A percentile compares a stretch with the other conserved stretches of the same genome.
Evolutionary conservation across 2,888 invertebrate species (phyloP).

Genomic region (Microctonus aethiopoides): DNA sequence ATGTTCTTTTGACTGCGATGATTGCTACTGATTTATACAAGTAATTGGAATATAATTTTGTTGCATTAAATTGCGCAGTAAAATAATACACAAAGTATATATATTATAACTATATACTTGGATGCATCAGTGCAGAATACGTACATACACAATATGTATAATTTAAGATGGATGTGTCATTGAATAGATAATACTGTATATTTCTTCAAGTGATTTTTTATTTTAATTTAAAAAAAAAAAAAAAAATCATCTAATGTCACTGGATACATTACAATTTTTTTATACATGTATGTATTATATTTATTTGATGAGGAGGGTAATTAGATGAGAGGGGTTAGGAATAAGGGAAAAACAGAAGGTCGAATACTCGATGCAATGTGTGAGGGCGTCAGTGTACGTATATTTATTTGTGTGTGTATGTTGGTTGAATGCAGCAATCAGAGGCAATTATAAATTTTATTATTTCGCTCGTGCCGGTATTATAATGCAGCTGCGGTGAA

Average conservation of each 20-base stretch:
- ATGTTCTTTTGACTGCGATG: not conserved
- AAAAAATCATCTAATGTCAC: not conserved
- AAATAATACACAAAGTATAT: not conserved
- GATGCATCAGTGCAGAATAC: not conserved
- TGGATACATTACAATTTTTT: not conserved
- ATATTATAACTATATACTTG: not conserved
- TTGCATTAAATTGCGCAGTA: not conserved
- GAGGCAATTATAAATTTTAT: conserved; percentile 58
- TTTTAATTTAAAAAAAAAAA: no score
- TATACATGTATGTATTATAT: no score
- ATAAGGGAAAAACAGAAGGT: not conserved
- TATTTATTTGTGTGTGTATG: conserved; percentile 22
- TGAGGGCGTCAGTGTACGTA: conserved; percentile 35
- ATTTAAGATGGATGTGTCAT: no score
- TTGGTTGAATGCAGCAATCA: conserved; percentile 53
- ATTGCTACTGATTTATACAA: conserved; percentile 14
- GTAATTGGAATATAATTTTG: conserved; percentile 1
- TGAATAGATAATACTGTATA: no score
- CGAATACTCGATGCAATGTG: conserved; percentile 31
- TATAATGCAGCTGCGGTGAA: conserved; percentile 42
- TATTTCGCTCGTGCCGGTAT: conserved; percentile 49
- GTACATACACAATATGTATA: not conserved
- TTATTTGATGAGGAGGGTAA: not conserved
- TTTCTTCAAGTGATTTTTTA: no score
- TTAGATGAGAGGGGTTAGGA: not conserved